phyloP scores from a whole-genome alignment of 2,797 vertebrate genomes.

The Coreius guichenoti region DNA sequence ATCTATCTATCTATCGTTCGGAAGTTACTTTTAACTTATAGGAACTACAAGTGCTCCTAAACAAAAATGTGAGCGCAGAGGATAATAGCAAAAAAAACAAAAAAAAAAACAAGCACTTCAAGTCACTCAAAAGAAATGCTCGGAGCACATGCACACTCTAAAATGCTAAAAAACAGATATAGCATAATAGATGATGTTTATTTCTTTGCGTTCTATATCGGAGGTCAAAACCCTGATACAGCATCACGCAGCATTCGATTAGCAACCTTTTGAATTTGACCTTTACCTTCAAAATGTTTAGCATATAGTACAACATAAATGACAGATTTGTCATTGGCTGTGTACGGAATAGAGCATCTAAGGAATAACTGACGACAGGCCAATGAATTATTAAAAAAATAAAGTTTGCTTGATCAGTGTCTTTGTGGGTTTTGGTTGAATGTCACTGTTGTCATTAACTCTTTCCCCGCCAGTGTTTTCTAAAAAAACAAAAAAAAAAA shows the following conservation, averaged over 20 bases:
- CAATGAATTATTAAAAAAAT: background rate
- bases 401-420: background rate
- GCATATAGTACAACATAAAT: background rate
- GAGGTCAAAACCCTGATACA: background rate
- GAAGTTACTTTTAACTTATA: background rate
- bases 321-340: background rate
- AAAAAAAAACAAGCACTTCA: background rate
- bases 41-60: background rate
- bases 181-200: background rate
- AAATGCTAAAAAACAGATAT: slow-evolving; percentile 1
- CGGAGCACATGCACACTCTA: background rate
- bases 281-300: background rate
- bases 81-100: background rate
- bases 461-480: background rate
- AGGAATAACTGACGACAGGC: background rate
- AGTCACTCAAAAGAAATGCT: background rate
- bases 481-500: background rate
- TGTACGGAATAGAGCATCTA: background rate
- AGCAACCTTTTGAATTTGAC: background rate
- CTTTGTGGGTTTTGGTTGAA: background rate
- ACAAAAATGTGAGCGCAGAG: background rate
- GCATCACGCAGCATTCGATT: background rate
- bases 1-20: background rate
- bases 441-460: background rate
- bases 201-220: background rate